Conservation (phyloP, 2,888 invertebrate genomes). For the Agrochola lota region DNA sequence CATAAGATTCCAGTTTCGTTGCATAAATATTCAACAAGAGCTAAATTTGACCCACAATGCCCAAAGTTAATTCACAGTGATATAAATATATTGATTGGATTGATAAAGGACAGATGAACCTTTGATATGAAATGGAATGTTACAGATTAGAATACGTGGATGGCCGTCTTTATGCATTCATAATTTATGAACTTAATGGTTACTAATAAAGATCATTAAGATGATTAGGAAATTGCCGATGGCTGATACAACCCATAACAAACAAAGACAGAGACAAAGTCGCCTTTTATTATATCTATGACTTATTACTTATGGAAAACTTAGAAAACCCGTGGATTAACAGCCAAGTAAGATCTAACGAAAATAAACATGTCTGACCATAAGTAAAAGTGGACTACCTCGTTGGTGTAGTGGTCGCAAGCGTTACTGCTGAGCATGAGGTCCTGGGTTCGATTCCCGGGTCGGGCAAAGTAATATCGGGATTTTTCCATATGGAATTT, state of each 20-base stretch:
- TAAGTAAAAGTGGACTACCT: background rate
- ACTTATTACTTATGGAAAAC: background rate
- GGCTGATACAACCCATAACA: background rate
- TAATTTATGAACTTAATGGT: background rate
- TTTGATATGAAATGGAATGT: conserved; percentile 16
- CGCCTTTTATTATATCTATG: background rate
- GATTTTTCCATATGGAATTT: background rate
- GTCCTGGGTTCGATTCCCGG: background rate
- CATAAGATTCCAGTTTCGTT: background rate
- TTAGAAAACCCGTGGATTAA: background rate
- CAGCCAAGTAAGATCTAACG: background rate
- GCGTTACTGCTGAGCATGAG: background rate
- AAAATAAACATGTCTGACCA: background rate
- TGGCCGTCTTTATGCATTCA: conserved; percentile 14
- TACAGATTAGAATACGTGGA: conserved; percentile 11
- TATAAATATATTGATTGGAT: background rate
- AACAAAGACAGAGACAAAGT: background rate
- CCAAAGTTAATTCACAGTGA: background rate
- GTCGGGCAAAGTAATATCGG: background rate
- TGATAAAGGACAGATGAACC: background rate
- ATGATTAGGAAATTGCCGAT: conserved; percentile 3
- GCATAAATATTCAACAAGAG: background rate
- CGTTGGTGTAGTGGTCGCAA: no score
- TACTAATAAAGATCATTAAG: background rate
- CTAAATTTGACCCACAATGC: background rate